Evolutionary conservation across 2,888 invertebrate genomes (phyloP).

Genomic region (Sesia apiformis): DNA sequence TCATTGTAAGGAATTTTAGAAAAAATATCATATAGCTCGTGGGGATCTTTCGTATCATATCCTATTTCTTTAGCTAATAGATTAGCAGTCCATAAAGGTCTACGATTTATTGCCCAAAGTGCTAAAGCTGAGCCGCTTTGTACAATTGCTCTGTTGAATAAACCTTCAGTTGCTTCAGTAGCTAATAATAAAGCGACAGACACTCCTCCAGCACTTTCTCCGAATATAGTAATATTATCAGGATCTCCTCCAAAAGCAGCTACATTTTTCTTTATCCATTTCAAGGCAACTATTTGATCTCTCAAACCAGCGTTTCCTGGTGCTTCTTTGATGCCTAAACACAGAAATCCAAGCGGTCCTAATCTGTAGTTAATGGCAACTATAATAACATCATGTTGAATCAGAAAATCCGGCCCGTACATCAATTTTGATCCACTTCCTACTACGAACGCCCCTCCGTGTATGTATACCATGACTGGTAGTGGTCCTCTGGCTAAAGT

Average conservation of each 20-base stretch:
- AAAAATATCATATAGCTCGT: slow-evolving; percentile 47
- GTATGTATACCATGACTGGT: slow-evolving; percentile 60
- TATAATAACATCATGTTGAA: slow-evolving; percentile 47
- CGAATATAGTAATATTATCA: slow-evolving; percentile 57
- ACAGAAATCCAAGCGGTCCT: slow-evolving; percentile 52
- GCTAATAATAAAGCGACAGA: slow-evolving; percentile 42
- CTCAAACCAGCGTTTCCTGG: slow-evolving; percentile 62
- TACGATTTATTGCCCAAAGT: slow-evolving; percentile 51
- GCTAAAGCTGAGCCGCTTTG: slow-evolving; percentile 54
- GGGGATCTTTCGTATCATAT: slow-evolving; percentile 37
- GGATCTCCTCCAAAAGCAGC: slow-evolving; percentile 59
- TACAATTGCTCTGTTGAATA: slow-evolving; percentile 50
- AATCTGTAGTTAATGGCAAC: slow-evolving; percentile 62
- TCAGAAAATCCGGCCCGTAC: slow-evolving; percentile 50
- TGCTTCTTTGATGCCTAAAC: slow-evolving; percentile 54
- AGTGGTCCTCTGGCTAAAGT: slow-evolving; percentile 22
- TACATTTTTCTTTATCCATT: slow-evolving; percentile 59
- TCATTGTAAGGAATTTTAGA: slow-evolving; percentile 31
- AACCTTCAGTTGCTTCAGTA: slow-evolving; percentile 38
- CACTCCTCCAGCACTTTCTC: slow-evolving; percentile 57
- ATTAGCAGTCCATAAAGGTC: slow-evolving; percentile 46
- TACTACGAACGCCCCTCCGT: slow-evolving; percentile 54
- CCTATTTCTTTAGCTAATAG: slow-evolving; percentile 47
- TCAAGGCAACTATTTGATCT: slow-evolving; percentile 60
- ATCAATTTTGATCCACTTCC: slow-evolving; percentile 54